These are phyloP conservation scores for Mythimna impura DNA, from an alignment of 2,888 invertebrate genomes.

Conservation along the genomic window DNA sequence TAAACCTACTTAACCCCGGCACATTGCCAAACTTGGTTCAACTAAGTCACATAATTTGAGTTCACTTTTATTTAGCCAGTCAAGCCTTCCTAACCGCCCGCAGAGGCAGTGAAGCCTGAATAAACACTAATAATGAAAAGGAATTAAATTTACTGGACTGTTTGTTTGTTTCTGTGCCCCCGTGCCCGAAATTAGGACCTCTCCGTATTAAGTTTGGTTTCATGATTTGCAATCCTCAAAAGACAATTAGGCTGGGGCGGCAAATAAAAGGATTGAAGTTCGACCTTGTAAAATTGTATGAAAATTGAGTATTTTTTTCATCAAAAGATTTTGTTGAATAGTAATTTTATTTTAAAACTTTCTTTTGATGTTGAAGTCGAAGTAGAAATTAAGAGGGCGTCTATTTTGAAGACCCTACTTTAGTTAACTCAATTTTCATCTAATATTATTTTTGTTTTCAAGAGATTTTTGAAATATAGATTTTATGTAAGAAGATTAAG, in stretches of 20 bases:
- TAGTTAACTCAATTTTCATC: not conserved
- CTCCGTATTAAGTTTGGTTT: constrained; percentile 62
- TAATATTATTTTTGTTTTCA: not conserved
- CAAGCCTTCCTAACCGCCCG: constrained; percentile 45
- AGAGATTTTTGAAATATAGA: constrained; percentile 6
- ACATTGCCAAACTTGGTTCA: constrained; percentile 37
- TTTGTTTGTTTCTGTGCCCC: constrained; percentile 67
- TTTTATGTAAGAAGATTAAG: not conserved
- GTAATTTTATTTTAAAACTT: not conserved
- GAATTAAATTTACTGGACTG: constrained; percentile 69
- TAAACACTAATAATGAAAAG: constrained; percentile 70
- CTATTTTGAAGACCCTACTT: constrained; percentile 9
- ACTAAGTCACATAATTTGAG: constrained; percentile 52
- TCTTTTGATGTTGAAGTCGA: not conserved
- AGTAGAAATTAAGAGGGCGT: not conserved
- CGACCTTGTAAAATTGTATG: constrained; percentile 11
- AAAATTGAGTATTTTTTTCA: not conserved
- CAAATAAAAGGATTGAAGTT: constrained; percentile 28
- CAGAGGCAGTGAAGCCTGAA: constrained; percentile 57
- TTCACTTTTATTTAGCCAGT: constrained; percentile 55
- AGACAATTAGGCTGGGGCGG: constrained; percentile 53
- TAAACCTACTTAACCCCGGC: constrained; percentile 33
- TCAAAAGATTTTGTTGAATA: not conserved
- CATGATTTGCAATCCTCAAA: constrained; percentile 58
- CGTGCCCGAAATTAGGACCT: constrained; percentile 64